Conservation (phyloP, 53 echinoderm and acorn worm species). For the Actinopyga echinites region DNA sequence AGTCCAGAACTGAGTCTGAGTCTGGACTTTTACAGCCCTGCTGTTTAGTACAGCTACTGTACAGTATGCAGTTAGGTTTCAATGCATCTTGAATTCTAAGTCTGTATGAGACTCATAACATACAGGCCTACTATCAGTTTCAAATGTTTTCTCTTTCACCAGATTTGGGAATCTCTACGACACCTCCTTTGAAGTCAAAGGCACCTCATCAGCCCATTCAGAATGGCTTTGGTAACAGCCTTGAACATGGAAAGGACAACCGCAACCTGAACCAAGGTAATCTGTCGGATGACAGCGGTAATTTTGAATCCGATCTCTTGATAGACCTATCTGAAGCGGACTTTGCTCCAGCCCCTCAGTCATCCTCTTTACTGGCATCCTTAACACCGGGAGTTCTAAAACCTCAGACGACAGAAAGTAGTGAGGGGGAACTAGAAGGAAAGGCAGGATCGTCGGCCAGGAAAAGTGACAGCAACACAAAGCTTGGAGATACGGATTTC, state of each 20-base stretch:
- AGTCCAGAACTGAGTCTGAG: too few species aligned
- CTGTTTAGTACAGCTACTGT: too few species aligned
- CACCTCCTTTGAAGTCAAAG: background rate
- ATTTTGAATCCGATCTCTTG: slow-evolving; percentile 64
- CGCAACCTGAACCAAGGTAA: background rate
- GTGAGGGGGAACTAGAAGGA: background rate
- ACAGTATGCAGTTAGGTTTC: too few species aligned
- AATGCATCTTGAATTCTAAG: too few species aligned
- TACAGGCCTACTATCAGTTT: too few species aligned
- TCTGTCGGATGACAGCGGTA: slow-evolving; percentile 52
- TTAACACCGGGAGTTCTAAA: slow-evolving; percentile 35
- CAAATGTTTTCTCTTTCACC: background rate
- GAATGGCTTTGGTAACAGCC: slow-evolving; percentile 26
- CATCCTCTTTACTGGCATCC: slow-evolving; percentile 51
- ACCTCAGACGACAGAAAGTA: background rate
- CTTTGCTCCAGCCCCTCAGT: slow-evolving; percentile 83
- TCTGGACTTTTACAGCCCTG: too few species aligned
- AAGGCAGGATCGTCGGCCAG: background rate
- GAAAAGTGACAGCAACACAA: slow-evolving; percentile 56
- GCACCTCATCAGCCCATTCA: slow-evolving; percentile 19
- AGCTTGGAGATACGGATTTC: slow-evolving; percentile 55
- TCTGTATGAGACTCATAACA: too few species aligned
- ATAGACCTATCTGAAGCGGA: slow-evolving; percentile 95
- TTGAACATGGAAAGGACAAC: background rate
- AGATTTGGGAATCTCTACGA: background rate